Evolutionary conservation across 2,113 vertebrate species (phyloP).

Genomic region (Piaya cayana): DNA sequence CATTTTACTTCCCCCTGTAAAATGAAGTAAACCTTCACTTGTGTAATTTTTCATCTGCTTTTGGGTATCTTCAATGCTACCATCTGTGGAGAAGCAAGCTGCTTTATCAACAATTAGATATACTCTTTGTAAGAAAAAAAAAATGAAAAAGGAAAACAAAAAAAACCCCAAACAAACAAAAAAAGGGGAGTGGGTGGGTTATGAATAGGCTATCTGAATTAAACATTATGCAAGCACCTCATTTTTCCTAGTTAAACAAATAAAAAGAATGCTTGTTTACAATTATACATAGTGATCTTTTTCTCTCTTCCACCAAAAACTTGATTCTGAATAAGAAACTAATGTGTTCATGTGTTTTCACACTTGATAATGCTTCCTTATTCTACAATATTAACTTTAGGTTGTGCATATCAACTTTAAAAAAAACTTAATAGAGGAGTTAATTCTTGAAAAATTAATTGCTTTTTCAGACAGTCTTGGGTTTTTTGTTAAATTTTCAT

Average conservation of each 20-base stretch:
- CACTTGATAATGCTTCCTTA: neutral
- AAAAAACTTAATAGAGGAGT: neutral
- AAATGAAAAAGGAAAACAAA: rapidly evolving
- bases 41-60: neutral
- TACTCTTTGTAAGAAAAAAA: neutral
- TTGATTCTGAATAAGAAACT: neutral
- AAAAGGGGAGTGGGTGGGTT: conserved; percentile 21
- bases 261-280: neutral
- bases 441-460: neutral
- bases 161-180: neutral
- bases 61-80: neutral
- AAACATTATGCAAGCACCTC: neutral
- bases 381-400: neutral
- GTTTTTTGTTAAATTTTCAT: neutral
- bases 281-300: neutral
- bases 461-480: neutral
- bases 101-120: neutral
- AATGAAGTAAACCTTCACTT: neutral
- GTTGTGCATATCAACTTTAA: neutral
- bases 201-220: conserved; percentile 4
- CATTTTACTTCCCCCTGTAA: neutral
- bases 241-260: neutral
- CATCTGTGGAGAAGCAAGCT: conserved; percentile 21
- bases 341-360: neutral
- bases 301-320: neutral